Evolutionary conservation across 2,888 invertebrate species (phyloP).

Genomic region (Argyra leucocephala): DNA sequence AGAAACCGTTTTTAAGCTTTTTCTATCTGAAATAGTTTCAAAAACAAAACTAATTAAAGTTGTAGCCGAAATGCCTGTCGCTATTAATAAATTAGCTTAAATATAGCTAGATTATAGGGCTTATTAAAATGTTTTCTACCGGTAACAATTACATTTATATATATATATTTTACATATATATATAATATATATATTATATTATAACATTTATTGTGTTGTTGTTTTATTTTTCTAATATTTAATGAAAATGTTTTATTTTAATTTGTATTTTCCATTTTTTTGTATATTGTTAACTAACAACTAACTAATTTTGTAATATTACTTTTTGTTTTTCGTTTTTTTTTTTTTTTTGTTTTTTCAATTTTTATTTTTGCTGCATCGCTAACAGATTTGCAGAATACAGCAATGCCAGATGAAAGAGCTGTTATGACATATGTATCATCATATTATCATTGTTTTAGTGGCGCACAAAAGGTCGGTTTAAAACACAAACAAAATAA

Average conservation of each 20-base stretch:
- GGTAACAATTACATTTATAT: too few relatives aligned
- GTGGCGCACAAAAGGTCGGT: conserved; percentile 98
- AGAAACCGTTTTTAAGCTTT: too few relatives aligned
- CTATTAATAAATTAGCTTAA: too few relatives aligned
- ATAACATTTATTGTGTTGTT: too few relatives aligned
- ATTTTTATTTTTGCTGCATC: conserved; percentile 25
- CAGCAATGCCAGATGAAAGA: conserved; percentile 98
- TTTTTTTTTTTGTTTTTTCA: conserved; percentile 28
- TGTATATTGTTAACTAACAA: conserved; percentile 22
- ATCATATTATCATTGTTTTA: conserved; percentile 99
- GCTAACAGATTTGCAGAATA: conserved; percentile 58
- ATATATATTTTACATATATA: too few relatives aligned
- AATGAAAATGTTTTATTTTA: conserved; percentile 17
- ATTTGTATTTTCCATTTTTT: not conserved
- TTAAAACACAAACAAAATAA: conserved; percentile 22
- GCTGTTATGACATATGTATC: conserved; percentile 99
- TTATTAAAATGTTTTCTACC: too few relatives aligned
- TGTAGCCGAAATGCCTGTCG: too few relatives aligned
- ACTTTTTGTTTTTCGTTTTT: conserved; percentile 28
- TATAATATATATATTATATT: too few relatives aligned
- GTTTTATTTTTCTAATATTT: conserved; percentile 5
- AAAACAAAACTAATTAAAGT: too few relatives aligned
- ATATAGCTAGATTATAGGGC: too few relatives aligned
- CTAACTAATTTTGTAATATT: conserved; percentile 22
- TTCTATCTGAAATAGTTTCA: too few relatives aligned